Percentiles rank a stretch among this genome's conserved stretches.
These are phyloP conservation scores for Oceanodroma tethys DNA, from an alignment of 2,113 vertebrate genomes.

Conservation along the genomic window DNA sequence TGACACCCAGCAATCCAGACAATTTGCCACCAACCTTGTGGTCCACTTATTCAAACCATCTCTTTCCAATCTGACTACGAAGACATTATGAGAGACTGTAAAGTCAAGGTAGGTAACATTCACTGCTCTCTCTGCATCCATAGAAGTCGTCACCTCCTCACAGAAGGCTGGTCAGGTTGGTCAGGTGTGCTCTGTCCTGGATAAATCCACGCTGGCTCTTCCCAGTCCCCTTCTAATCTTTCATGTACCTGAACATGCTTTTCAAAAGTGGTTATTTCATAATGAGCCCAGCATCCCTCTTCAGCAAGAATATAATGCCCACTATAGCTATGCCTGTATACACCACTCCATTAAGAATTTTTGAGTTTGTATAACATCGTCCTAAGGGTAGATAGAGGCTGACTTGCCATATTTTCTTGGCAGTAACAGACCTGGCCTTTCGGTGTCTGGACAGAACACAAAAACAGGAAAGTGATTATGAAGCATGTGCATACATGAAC, in stretches of 20 bases:
- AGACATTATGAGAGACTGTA: background rate
- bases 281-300: background rate
- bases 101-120: background rate
- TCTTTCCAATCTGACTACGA: background rate
- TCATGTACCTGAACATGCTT: background rate
- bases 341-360: background rate
- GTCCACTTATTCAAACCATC: background rate
- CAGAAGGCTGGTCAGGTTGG: background rate
- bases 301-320: background rate
- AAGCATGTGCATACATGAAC: background rate
- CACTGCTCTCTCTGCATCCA: background rate
- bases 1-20: background rate
- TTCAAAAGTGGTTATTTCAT: background rate
- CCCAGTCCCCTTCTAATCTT: background rate
- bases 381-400: background rate
- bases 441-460: background rate
- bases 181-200: background rate
- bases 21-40: background rate
- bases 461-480: background rate
- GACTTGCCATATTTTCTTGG: background rate
- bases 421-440: background rate
- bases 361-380: background rate
- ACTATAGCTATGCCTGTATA: background rate
- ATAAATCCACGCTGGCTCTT: background rate
- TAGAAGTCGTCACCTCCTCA: background rate